Percentiles rank a stretch among this genome's conserved stretches.
Conservation (phyloP, 2,797 vertebrate genomes). For the Pagetopsis macropterus region DNA sequence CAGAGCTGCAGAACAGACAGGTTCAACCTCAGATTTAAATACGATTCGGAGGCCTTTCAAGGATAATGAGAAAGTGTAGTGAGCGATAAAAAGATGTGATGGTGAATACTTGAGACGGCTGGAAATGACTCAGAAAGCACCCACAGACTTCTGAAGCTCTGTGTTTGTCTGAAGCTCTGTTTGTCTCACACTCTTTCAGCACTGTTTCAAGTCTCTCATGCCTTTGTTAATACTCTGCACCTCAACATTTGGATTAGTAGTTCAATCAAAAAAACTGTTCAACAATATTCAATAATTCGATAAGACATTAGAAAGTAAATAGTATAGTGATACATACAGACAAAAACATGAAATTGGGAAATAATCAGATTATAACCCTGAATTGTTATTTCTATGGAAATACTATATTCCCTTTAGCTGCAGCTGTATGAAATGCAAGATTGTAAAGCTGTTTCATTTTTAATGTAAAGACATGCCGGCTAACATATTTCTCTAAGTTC, state of each 20-base stretch:
- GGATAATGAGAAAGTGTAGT: slow-evolving; percentile 5
- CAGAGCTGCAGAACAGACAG: slow-evolving; percentile 26
- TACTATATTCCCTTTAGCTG: not conserved
- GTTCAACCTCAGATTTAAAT: slow-evolving; percentile 1
- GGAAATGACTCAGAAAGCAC: slow-evolving; percentile 7
- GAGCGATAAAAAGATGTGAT: not conserved
- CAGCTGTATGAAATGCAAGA: not conserved
- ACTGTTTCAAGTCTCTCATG: too few relatives aligned
- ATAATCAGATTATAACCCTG: not conserved
- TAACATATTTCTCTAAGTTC: slow-evolving; percentile 1
- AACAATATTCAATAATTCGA: not conserved
- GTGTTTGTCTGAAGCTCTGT: not conserved
- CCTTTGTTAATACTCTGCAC: not conserved
- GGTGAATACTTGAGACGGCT: slow-evolving; percentile 11
- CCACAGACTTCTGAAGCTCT: not conserved
- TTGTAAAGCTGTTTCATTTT: not conserved
- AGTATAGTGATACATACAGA: not conserved
- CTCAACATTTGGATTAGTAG: not conserved
- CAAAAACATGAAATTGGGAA: not conserved
- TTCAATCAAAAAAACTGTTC: not conserved
- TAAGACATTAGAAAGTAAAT: not conserved
- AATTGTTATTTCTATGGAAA: not conserved
- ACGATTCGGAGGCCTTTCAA: slow-evolving; percentile 17
- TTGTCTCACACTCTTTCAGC: not conserved
- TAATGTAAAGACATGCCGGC: not conserved